phyloP scores from a whole-genome alignment of 2,113 vertebrate genomes.

The Marmota monax region DNA sequence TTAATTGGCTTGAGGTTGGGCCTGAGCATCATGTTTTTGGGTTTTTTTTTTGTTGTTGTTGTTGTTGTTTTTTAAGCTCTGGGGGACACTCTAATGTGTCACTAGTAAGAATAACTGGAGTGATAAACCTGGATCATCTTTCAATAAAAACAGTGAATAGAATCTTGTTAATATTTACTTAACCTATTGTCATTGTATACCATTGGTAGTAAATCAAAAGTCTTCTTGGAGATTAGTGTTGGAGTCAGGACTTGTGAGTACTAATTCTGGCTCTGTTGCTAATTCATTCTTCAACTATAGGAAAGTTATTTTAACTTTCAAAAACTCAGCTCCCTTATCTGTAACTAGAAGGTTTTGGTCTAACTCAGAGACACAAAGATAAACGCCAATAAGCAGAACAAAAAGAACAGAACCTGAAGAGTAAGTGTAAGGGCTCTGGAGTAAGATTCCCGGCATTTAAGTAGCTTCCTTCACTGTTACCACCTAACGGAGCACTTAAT shows the following conservation, averaged over 20 bases:
- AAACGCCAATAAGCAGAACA: no score
- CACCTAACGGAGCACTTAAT: background rate
- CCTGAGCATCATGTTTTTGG: background rate
- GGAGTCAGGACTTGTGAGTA: background rate
- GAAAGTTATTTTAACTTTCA: background rate
- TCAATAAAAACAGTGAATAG: background rate
- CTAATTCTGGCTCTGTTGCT: background rate
- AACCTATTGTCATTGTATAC: background rate
- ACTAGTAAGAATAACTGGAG: background rate
- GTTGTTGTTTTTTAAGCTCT: background rate
- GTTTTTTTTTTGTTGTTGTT: background rate
- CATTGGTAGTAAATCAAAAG: background rate
- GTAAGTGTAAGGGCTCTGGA: background rate
- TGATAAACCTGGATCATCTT: background rate
- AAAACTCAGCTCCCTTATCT: background rate
- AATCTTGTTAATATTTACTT: background rate
- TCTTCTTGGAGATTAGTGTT: background rate
- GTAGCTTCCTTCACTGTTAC: background rate
- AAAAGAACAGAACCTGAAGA: background rate
- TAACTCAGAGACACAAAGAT: background rate
- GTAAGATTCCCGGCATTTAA: background rate
- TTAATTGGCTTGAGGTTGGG: background rate
- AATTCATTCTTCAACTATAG: background rate
- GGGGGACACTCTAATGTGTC: background rate
- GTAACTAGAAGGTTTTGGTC: background rate